These are phyloP conservation scores for Battus philenor DNA, from an alignment of 1,140 invertebrate genomes.

Conservation along the genomic window DNA sequence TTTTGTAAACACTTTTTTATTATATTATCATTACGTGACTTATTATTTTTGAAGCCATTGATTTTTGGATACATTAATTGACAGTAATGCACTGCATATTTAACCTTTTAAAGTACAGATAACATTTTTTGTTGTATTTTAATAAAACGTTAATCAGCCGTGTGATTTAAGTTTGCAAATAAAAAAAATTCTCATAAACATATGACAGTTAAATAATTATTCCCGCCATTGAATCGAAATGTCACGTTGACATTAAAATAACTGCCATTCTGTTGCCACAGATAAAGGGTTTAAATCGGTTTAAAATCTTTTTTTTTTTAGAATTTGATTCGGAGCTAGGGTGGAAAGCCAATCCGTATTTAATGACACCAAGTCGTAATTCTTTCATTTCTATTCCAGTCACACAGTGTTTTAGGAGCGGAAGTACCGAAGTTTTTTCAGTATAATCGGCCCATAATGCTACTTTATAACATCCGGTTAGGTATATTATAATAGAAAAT, in stretches of 20 bases:
- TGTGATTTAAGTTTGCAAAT: too few species aligned
- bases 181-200: too few species aligned
- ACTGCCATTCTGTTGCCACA: constrained; percentile 9
- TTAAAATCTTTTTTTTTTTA: constrained; percentile 18
- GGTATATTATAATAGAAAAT: constrained; percentile 16
- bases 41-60: too few species aligned
- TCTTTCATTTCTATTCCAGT: constrained; percentile 29
- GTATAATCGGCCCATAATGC: constrained; percentile 25
- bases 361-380: constrained; percentile 26
- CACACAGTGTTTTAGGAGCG: constrained; percentile 28
- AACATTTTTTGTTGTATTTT: too few species aligned
- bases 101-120: too few species aligned
- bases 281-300: constrained; percentile 16
- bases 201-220: constrained; percentile 14
- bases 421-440: constrained; percentile 24
- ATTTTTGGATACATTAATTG: too few species aligned
- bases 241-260: constrained; percentile 20
- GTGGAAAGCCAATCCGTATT: constrained; percentile 24
- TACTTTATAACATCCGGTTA: constrained; percentile 27
- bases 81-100: too few species aligned
- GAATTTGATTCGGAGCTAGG: constrained; percentile 16
- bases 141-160: too few species aligned
- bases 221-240: constrained; percentile 17
- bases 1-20: too few species aligned
- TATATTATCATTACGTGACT: too few species aligned